Conservation (phyloP, 2,113 vertebrate species). For the Oryzias melastigma region DNA sequence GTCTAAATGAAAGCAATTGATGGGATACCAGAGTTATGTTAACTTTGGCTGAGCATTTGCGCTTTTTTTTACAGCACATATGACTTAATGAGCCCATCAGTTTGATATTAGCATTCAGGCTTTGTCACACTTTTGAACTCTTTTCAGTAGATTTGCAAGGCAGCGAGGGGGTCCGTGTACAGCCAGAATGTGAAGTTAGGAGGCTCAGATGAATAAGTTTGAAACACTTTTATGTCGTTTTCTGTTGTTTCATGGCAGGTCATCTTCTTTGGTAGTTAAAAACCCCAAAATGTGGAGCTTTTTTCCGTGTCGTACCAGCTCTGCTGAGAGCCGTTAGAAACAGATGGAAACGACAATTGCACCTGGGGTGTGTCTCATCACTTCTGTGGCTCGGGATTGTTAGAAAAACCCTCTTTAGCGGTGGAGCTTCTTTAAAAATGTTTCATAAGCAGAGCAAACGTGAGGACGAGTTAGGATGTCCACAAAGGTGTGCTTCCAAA, state of each 20-base stretch:
- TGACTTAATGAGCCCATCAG: conserved; percentile 53
- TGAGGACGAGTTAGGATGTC: conserved; percentile 48
- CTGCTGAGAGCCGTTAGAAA: conserved; percentile 54
- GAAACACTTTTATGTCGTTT: neutral
- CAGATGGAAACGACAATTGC: conserved; percentile 60
- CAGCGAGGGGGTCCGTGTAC: conserved; percentile 45
- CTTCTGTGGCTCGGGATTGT: conserved; percentile 40
- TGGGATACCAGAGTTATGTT: conserved; percentile 57
- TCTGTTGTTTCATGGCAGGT: conserved; percentile 24
- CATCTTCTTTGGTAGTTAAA: conserved; percentile 35
- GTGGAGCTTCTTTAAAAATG: conserved; percentile 33
- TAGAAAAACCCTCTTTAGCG: conserved; percentile 56
- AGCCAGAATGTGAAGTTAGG: conserved; percentile 17
- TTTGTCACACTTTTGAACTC: conserved; percentile 45
- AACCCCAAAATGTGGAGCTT: conserved; percentile 20
- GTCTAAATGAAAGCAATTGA: conserved; percentile 63
- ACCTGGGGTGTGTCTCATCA: conserved; percentile 25
- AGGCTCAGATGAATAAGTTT: conserved; percentile 12
- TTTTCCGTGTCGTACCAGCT: conserved; percentile 42
- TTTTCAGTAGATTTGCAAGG: conserved; percentile 48
- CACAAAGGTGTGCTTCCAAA: conserved; percentile 61
- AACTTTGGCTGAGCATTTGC: conserved; percentile 55
- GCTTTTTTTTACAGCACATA: conserved; percentile 48
- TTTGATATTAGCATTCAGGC: conserved; percentile 55
- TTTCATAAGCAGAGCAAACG: conserved; percentile 29